Evolutionary conservation across 2,888 invertebrate species (phyloP).

Genomic region (Drosophila nigricruria): DNA sequence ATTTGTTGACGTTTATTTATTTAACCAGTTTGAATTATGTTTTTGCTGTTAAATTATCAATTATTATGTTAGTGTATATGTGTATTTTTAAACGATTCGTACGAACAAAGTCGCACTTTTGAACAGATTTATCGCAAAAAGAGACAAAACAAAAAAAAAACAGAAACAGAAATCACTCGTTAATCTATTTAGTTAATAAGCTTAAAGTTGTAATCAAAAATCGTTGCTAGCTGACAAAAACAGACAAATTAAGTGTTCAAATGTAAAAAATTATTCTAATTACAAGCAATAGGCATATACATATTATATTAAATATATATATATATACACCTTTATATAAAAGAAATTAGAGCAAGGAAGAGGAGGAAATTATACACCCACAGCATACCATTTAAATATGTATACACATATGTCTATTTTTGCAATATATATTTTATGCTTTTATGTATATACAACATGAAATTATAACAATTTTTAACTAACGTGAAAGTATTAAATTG

Average conservation of each 20-base stretch:
- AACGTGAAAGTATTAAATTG: constrained; percentile 69
- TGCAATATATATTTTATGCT: constrained; percentile 77
- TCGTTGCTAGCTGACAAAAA: constrained; percentile 50
- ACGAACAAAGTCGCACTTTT: constrained; percentile 68
- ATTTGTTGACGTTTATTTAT: constrained; percentile 72
- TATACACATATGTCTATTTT: constrained; percentile 59
- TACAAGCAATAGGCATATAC: constrained; percentile 64
- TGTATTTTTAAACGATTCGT: constrained; percentile 51
- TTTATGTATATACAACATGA: constrained; percentile 68
- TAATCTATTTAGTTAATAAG: constrained; percentile 55
- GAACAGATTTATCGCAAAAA: constrained; percentile 52
- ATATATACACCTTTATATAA: constrained; percentile 41
- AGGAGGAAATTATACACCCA: constrained; percentile 49
- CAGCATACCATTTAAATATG: constrained; percentile 58
- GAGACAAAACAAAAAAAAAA: constrained; percentile 1
- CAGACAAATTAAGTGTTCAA: constrained; percentile 71
- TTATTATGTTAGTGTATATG: constrained; percentile 58
- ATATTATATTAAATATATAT: constrained; percentile 22
- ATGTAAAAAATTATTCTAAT: constrained; percentile 73
- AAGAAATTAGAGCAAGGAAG: constrained; percentile 11
- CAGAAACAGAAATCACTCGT: constrained; percentile 35
- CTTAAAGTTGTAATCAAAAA: constrained; percentile 47
- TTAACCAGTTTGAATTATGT: constrained; percentile 58
- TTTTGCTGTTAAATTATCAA: constrained; percentile 67
- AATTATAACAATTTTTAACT: constrained; percentile 57